Evolutionary conservation across 92 coral and sea anemone species (phyloP).

Genomic region (Galaxea fascicularis): DNA sequence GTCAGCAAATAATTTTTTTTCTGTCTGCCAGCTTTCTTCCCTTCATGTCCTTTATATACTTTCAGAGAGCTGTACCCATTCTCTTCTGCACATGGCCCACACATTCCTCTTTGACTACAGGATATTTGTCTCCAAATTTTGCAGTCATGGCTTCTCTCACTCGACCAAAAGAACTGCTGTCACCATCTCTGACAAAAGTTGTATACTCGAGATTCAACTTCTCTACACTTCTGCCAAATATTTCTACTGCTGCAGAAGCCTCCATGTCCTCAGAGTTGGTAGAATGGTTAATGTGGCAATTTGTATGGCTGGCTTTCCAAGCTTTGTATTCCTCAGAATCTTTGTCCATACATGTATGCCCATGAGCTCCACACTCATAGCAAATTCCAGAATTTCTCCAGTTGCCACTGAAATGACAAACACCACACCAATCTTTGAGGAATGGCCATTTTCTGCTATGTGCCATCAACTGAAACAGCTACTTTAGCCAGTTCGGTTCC

Average conservation of each 20-base stretch:
- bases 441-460: constrained; percentile 51
- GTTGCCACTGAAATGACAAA: constrained; percentile 52
- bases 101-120: no score
- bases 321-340: constrained; percentile 26
- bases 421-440: constrained; percentile 60
- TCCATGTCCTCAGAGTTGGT: no score
- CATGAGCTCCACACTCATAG: constrained; percentile 51
- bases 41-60: no score
- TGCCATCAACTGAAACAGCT: constrained; percentile 45
- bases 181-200: constrained; percentile 57
- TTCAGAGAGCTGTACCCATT: no score
- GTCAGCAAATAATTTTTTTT: no score
- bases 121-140: neutral
- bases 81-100: no score
- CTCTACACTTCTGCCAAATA: no score
- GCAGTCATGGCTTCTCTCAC: constrained; percentile 52
- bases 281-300: constrained; percentile 46
- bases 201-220: constrained; percentile 37
- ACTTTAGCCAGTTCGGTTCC: constrained; percentile 29
- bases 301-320: constrained; percentile 50
- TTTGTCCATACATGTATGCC: constrained; percentile 21
- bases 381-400: constrained; percentile 60
- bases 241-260: no score
- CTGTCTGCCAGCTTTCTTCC: no score
- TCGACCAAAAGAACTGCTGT: constrained; percentile 60